Evolutionary conservation across 35 echinoderm and acorn worm genomes (phyloP).

Genomic region (Nesometra sesokonis): DNA sequence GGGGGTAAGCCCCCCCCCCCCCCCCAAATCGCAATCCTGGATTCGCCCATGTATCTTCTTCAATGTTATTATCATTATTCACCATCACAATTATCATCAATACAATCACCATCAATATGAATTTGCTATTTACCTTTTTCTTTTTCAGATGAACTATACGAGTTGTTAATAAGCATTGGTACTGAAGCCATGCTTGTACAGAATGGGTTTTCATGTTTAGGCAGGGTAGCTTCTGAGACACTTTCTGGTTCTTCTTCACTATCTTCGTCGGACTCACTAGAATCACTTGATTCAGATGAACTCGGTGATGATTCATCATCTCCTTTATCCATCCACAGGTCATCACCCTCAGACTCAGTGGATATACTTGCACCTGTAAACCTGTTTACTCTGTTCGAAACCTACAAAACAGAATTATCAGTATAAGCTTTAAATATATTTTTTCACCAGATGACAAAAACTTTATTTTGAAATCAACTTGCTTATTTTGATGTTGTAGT

Average conservation of each 20-base stretch:
- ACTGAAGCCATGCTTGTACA: neutral
- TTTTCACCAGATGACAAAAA: too few relatives aligned
- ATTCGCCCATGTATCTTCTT: too few relatives aligned
- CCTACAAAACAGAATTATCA: too few relatives aligned
- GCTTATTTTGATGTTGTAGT: too few relatives aligned
- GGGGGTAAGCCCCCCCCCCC: too few relatives aligned
- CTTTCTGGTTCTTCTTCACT: neutral
- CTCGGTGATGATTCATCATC: neutral
- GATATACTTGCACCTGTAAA: neutral
- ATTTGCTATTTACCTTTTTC: neutral
- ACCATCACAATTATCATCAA: too few relatives aligned
- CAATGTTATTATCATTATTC: too few relatives aligned
- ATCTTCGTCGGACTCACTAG: neutral
- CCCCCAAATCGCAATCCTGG: too few relatives aligned
- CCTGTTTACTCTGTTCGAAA: neutral
- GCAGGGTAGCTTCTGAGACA: neutral
- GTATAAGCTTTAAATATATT: too few relatives aligned
- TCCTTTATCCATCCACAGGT: neutral
- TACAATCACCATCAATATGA: too few relatives aligned
- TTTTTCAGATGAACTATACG: neutral
- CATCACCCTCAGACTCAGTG: neutral
- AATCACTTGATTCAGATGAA: neutral
- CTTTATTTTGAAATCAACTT: too few relatives aligned
- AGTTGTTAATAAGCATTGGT: neutral
- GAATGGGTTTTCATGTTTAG: neutral